phyloP scores from a whole-genome alignment of 2,797 vertebrate genomes.

The Liasis olivaceus region DNA sequence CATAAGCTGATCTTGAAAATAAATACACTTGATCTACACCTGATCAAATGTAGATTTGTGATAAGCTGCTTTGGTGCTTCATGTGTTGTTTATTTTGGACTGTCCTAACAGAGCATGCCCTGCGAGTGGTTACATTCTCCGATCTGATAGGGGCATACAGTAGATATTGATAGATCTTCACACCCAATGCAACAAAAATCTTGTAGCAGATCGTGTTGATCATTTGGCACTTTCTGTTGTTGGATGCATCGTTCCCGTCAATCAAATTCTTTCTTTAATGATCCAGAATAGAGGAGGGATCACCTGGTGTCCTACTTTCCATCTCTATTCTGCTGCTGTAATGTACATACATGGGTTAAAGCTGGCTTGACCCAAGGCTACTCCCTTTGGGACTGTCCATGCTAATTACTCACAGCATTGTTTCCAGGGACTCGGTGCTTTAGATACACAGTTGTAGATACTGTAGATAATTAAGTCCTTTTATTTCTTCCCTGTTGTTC shows the following conservation, averaged over 20 bases:
- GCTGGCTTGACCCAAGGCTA: neutral
- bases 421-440: neutral
- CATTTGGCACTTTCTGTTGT: neutral
- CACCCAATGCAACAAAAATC: neutral
- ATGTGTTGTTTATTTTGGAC: neutral
- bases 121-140: neutral
- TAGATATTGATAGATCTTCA: neutral
- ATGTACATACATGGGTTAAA: neutral
- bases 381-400: neutral
- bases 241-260: neutral
- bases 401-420: neutral
- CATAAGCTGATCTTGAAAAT: neutral
- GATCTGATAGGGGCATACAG: neutral
- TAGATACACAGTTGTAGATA: neutral
- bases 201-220: neutral
- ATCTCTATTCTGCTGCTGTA: neutral
- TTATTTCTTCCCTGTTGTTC: neutral
- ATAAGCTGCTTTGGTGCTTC: neutral
- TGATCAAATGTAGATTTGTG: accelerated
- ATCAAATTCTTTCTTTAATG: neutral
- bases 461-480: neutral
- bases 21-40: neutral
- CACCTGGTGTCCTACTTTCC: neutral
- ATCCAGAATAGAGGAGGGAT: neutral
- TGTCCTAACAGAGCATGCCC: accelerated